A percentile compares a stretch with the other conserved stretches of the same genome.
Conservation (phyloP, 2,888 invertebrate genomes). For the Willowsia nigromaculata region DNA sequence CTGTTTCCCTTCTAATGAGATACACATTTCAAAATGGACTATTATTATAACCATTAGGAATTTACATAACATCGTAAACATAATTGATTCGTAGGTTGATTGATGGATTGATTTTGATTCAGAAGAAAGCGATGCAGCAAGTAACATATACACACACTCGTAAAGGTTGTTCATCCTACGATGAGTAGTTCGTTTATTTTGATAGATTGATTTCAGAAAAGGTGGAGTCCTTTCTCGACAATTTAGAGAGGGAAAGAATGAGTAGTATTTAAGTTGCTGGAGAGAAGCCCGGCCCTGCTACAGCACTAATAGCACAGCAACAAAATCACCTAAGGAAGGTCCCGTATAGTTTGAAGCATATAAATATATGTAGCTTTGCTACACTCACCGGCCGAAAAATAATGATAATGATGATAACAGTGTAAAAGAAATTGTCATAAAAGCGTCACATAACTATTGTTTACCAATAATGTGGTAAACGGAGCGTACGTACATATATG, state of each 20-base stretch:
- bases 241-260: constrained; percentile 16
- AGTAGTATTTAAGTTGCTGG: constrained; percentile 7
- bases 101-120: constrained; percentile 48
- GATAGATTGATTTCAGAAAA: constrained; percentile 40
- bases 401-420: constrained; percentile 1
- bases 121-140: not conserved
- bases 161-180: not conserved
- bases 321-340: not conserved
- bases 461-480: constrained; percentile 44
- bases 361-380: not conserved
- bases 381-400: not conserved
- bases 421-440: constrained; percentile 41
- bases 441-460: constrained; percentile 30
- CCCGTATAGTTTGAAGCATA: not conserved
- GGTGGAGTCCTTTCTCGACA: constrained; percentile 44
- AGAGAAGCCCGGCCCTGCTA: not conserved
- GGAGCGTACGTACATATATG: not conserved
- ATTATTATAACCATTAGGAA: constrained; percentile 23
- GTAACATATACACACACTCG: not conserved
- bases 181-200: constrained; percentile 27
- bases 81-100: constrained; percentile 35
- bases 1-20: constrained; percentile 28
- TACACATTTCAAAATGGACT: constrained; percentile 29
- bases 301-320: not conserved
- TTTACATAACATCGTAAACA: constrained; percentile 23